phyloP scores from a whole-genome alignment of 1,140 invertebrate genomes.

The Bicyclus anynana region DNA sequence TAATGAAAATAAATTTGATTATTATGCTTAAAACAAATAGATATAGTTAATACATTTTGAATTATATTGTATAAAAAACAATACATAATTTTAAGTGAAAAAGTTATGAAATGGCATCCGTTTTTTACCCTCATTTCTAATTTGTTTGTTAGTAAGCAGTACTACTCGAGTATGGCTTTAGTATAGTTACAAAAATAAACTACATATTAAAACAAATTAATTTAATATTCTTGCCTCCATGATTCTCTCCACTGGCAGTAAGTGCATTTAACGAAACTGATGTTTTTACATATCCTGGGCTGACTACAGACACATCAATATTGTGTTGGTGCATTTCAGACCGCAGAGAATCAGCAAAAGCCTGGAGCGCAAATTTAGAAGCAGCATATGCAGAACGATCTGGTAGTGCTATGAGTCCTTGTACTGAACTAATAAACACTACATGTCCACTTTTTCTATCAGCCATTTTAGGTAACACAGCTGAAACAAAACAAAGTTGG shows the following conservation, averaged over 20 bases:
- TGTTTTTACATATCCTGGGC: slow-evolving; percentile 94
- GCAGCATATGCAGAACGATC: slow-evolving; percentile 93
- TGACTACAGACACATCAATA: slow-evolving; percentile 89
- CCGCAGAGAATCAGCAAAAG: slow-evolving; percentile 89
- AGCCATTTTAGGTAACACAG: slow-evolving; percentile 90
- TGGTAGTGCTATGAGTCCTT: slow-evolving; percentile 94
- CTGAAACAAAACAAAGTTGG: slow-evolving; percentile 56
- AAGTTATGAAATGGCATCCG: too few species aligned
- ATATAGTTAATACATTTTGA: too few species aligned
- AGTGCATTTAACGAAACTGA: slow-evolving; percentile 93
- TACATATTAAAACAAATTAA: too few species aligned
- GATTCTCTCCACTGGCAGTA: slow-evolving; percentile 84
- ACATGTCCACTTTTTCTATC: slow-evolving; percentile 88
- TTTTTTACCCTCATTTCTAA: too few species aligned
- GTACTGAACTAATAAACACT: slow-evolving; percentile 94
- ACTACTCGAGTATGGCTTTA: too few species aligned
- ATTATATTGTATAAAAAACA: too few species aligned
- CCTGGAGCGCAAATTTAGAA: slow-evolving; percentile 96
- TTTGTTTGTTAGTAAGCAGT: too few species aligned
- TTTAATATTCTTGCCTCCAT: slow-evolving; percentile 83
- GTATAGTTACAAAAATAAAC: too few species aligned
- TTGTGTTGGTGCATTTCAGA: slow-evolving; percentile 87
- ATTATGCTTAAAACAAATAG: too few species aligned
- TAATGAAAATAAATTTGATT: too few species aligned
- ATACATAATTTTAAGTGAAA: too few species aligned